Percentiles rank a stretch among this genome's conserved stretches.
Evolutionary conservation across 2,888 invertebrate genomes (phyloP).

Genomic region (Falcaria lacertinaria): DNA sequence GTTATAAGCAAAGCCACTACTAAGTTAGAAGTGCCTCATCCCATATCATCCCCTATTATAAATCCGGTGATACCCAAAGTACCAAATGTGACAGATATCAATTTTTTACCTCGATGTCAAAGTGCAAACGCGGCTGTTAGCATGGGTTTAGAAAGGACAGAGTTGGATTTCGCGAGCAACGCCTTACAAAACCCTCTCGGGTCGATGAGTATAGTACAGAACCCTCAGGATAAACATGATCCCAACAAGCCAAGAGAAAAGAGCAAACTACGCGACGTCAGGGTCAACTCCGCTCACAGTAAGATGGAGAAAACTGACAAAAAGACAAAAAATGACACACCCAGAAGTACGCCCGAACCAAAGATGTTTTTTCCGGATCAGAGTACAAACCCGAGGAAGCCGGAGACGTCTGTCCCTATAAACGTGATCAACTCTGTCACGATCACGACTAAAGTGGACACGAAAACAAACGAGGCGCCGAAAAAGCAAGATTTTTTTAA

Average conservation of each 20-base stretch:
- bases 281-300: slow-evolving; percentile 73
- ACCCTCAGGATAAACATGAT: slow-evolving; percentile 56
- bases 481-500: slow-evolving; percentile 77
- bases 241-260: slow-evolving; percentile 65
- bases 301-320: slow-evolving; percentile 70
- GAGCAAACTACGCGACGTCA: slow-evolving; percentile 67
- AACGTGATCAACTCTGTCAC: slow-evolving; percentile 66
- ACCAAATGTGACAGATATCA: slow-evolving; percentile 61
- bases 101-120: slow-evolving; percentile 70
- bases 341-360: slow-evolving; percentile 64
- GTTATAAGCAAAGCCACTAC: slow-evolving; percentile 60
- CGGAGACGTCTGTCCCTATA: slow-evolving; percentile 68
- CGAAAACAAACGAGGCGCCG: slow-evolving; percentile 58
- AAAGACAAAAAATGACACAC: slow-evolving; percentile 59
- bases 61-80: slow-evolving; percentile 70
- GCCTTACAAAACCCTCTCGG: slow-evolving; percentile 53
- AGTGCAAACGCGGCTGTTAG: slow-evolving; percentile 68
- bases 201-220: slow-evolving; percentile 56
- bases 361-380: slow-evolving; percentile 74
- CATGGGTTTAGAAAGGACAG: slow-evolving; percentile 59
- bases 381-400: slow-evolving; percentile 54
- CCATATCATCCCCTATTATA: slow-evolving; percentile 71
- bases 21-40: slow-evolving; percentile 72
- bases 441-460: slow-evolving; percentile 58
- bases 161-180: slow-evolving; percentile 54